A percentile compares a stretch with the other conserved stretches of the same genome.
Conservation (phyloP, 2,797 vertebrate species). For the Zalophus californianus region DNA sequence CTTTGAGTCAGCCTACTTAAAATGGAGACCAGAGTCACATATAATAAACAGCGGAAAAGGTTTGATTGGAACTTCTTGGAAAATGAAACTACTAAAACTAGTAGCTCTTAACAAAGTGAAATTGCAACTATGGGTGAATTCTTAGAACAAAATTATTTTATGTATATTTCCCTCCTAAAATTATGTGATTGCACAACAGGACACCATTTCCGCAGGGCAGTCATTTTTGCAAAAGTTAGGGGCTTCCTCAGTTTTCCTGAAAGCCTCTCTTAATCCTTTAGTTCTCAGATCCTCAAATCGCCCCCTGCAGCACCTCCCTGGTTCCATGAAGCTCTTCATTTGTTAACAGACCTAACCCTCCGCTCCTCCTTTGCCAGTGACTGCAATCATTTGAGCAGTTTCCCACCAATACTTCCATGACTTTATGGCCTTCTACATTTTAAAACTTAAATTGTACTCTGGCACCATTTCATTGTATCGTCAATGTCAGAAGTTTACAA, state of each 20-base stretch:
- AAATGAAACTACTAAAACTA: constrained; percentile 47
- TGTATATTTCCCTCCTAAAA: neutral
- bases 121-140: neutral
- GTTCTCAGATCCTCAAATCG: neutral
- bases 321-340: neutral
- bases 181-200: neutral
- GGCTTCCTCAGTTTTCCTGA: neutral
- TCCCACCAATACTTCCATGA: neutral
- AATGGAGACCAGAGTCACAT: constrained; percentile 22
- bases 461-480: neutral
- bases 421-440: neutral
- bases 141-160: constrained; percentile 12
- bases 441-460: constrained; percentile 46
- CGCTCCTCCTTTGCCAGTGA: neutral
- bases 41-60: neutral
- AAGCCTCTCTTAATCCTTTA: neutral
- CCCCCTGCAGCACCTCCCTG: neutral
- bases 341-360: neutral
- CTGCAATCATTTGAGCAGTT: neutral
- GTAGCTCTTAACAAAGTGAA: neutral
- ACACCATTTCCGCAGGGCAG: neutral
- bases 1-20: neutral
- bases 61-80: neutral
- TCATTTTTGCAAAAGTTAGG: constrained; percentile 19
- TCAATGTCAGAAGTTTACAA: neutral